A percentile compares a stretch with the other conserved stretches of the same genome.
Conservation (phyloP, 2,797 vertebrate species). For the Philypnodon macrostomus region DNA sequence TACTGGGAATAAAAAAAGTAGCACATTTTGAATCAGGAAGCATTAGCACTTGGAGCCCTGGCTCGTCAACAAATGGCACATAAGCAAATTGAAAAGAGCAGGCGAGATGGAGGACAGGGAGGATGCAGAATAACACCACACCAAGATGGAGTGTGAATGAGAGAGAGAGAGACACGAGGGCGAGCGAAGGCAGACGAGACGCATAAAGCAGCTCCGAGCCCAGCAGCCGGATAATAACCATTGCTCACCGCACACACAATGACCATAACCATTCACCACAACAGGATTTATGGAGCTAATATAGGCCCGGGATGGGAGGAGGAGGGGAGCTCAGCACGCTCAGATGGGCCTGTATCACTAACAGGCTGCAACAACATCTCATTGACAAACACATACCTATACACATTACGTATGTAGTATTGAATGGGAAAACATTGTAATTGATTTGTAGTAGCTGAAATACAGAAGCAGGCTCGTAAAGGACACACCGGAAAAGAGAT, state of each 20-base stretch:
- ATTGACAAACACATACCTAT: constrained; percentile 37
- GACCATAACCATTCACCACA: constrained; percentile 78
- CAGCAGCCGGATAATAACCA: constrained; percentile 77
- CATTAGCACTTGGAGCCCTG: constrained; percentile 25
- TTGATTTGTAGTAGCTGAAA: too few species aligned
- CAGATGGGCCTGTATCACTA: constrained; percentile 44
- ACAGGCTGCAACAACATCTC: constrained; percentile 40
- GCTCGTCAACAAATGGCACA: constrained; percentile 16
- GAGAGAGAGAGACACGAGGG: constrained; percentile 31
- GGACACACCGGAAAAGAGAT: too few species aligned
- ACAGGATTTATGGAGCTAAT: constrained; percentile 80
- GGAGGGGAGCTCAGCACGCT: constrained; percentile 33
- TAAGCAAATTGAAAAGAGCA: constrained; percentile 19
- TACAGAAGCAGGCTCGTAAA: too few species aligned
- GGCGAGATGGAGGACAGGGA: constrained; percentile 20
- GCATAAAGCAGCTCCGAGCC: constrained; percentile 72
- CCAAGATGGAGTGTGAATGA: constrained; percentile 25
- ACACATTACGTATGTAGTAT: not conserved
- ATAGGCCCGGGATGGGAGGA: constrained; percentile 50
- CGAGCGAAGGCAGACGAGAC: constrained; percentile 55
- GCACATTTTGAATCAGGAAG: constrained; percentile 3
- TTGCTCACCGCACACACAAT: constrained; percentile 79
- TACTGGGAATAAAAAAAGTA: too few species aligned
- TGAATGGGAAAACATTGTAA: constrained; percentile 6
- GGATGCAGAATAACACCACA: constrained; percentile 30